These are phyloP conservation scores for Salticus scenicus DNA, from an alignment of 2,888 invertebrate species.

Conservation along the genomic window DNA sequence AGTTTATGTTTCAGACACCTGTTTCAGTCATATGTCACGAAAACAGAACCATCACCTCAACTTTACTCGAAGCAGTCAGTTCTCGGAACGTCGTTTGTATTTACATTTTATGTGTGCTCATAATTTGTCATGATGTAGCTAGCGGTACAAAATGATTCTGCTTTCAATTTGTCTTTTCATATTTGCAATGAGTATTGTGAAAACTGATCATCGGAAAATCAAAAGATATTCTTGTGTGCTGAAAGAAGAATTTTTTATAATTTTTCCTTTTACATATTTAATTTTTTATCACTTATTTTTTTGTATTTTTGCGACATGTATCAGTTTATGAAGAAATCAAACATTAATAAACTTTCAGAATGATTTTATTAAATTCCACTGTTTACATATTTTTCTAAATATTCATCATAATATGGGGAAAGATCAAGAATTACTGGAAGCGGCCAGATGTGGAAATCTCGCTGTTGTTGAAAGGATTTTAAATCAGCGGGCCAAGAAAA, in stretches of 20 bases:
- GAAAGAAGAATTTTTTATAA: background rate
- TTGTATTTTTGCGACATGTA: background rate
- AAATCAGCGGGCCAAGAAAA: constrained; percentile 69
- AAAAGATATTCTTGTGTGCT: background rate
- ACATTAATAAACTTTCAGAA: background rate
- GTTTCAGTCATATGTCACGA: background rate
- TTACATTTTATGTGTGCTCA: constrained; percentile 1
- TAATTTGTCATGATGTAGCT: background rate
- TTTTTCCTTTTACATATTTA: background rate
- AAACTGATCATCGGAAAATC: background rate
- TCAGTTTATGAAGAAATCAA: background rate
- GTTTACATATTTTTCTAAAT: background rate
- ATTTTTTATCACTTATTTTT: background rate
- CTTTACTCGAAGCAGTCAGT: background rate
- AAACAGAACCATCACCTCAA: background rate
- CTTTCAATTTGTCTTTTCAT: background rate
- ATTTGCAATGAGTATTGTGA: background rate
- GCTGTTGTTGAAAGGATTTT: constrained; percentile 75
- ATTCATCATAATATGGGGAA: constrained; percentile 85
- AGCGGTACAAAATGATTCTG: background rate
- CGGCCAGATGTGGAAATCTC: constrained; percentile 93
- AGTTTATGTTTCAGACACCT: too few species aligned
- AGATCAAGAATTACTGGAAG: constrained; percentile 96
- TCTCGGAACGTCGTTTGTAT: background rate
- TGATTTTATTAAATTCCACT: background rate